Evolutionary conservation across 2,797 vertebrate genomes (phyloP).

Genomic region (Semaprochilodus insignis): DNA sequence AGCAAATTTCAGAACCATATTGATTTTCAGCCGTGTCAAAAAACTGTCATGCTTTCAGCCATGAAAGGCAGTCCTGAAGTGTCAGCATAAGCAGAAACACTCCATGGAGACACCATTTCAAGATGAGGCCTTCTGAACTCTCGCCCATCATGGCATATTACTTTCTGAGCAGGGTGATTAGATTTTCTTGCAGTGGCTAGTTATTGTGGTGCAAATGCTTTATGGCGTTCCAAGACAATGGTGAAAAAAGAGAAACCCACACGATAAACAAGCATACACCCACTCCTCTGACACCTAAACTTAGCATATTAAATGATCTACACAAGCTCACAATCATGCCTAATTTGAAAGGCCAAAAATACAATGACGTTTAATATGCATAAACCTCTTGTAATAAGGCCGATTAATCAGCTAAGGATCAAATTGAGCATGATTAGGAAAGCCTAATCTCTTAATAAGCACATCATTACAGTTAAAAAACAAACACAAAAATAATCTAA

Average conservation of each 20-base stretch:
- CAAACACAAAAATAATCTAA: constrained; percentile 35
- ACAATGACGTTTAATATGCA: constrained; percentile 11
- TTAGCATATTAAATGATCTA: background rate
- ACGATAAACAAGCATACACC: background rate
- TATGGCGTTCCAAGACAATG: too few species aligned
- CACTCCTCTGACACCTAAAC: background rate
- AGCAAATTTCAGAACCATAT: constrained; percentile 54
- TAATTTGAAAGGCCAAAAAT: constrained; percentile 40
- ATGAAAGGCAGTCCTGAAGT: constrained; percentile 46
- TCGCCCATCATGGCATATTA: constrained; percentile 31
- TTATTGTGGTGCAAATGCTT: constrained; percentile 11
- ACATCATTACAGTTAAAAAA: constrained; percentile 42
- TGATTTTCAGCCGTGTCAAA: constrained; percentile 55
- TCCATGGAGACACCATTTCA: constrained; percentile 39
- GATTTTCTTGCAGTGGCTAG: constrained; percentile 22
- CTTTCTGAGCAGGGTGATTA: constrained; percentile 35
- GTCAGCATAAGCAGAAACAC: constrained; percentile 44
- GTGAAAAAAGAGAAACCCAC: background rate
- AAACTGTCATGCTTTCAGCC: constrained; percentile 38
- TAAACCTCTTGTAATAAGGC: constrained; percentile 48
- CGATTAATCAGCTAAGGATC: constrained; percentile 48
- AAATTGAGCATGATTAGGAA: constrained; percentile 46
- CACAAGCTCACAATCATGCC: background rate
- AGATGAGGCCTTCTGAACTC: constrained; percentile 46
- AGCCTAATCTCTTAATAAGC: constrained; percentile 49